Evolutionary conservation across 2,888 invertebrate species (phyloP).

Genomic region (Phragmatobia fuliginosa): DNA sequence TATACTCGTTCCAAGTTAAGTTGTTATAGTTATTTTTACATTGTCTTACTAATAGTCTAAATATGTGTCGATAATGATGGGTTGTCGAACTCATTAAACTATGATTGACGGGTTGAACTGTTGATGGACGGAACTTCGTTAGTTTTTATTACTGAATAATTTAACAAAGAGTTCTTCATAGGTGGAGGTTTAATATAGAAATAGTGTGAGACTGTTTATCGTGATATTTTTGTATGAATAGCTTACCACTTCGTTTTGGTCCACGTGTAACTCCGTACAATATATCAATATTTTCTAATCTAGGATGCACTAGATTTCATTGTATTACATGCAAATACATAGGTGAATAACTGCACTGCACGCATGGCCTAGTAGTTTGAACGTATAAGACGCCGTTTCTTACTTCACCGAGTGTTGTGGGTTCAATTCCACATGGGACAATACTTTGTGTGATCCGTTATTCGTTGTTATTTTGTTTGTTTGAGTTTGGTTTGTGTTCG

Average conservation of each 20-base stretch:
- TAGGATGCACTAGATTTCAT: not conserved
- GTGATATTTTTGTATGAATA: not conserved
- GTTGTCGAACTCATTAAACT: conserved; percentile 24
- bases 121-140: conserved; percentile 10
- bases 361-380: too few relatives aligned
- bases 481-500: too few relatives aligned
- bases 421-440: too few relatives aligned
- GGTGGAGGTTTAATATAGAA: not conserved
- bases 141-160: not conserved
- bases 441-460: too few relatives aligned
- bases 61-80: conserved; percentile 26
- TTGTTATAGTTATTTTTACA: conserved; percentile 22
- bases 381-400: too few relatives aligned
- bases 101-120: conserved; percentile 1
- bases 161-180: not conserved
- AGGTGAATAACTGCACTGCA: too few relatives aligned
- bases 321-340: not conserved
- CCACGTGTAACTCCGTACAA: not conserved
- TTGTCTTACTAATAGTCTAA: conserved; percentile 19
- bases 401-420: too few relatives aligned
- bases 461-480: too few relatives aligned
- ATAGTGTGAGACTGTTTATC: not conserved
- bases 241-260: not conserved
- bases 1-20: too few relatives aligned
- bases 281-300: not conserved